Evolutionary conservation across 2,113 vertebrate genomes (phyloP), one percentile per base, ranked within the genome.

Genomic region (Pteronura brasiliensis): DNA sequence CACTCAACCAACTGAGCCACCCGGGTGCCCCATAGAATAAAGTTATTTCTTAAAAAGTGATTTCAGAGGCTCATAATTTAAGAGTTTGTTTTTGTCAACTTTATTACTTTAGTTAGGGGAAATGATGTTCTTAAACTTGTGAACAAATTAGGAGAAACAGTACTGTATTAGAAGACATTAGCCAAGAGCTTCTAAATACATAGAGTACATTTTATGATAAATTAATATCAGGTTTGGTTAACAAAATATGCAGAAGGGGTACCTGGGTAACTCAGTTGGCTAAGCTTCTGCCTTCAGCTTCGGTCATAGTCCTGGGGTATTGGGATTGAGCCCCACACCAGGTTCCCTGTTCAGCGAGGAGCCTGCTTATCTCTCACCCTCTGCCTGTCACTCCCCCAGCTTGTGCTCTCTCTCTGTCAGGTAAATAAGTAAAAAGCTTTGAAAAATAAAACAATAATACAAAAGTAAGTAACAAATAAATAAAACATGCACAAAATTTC

Each of bases 91-190:
- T 91, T 84, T 59, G 84, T n/a, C 21, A 87, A 72, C 7, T 85
- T 76, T 90, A 72, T 97, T 95, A 27, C 27, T 39, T 92, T 87
- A 97, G 79, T 94, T 27, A 39, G 67, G 29, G 59, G 96, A 97
- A 97, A 84, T 59, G 77, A 94, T 98, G 90, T 98, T 98, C 23
- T 97, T 97, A 90, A 85, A 69, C 42, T 91, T 71, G 81, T 88
- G 96, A 92, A 74, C 59, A 90, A 97, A 93, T 57, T 0, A 11
- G 88, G 88, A 95, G 97, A 71, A 93, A 29, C 31, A 96, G 90
- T 77, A 90, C 55, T 88, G 65, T 44, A 52, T 7, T 91, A 91
- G 65, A 44, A 97, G 72, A 61, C 36, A 88, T 92, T 95, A 94
- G 39, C 34, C 39, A 92, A 84, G 31, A 95, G 95, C 31, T 13